Evolutionary conservation across 2,888 invertebrate genomes (phyloP).

Genomic region (Onthophagus sagittarius): DNA sequence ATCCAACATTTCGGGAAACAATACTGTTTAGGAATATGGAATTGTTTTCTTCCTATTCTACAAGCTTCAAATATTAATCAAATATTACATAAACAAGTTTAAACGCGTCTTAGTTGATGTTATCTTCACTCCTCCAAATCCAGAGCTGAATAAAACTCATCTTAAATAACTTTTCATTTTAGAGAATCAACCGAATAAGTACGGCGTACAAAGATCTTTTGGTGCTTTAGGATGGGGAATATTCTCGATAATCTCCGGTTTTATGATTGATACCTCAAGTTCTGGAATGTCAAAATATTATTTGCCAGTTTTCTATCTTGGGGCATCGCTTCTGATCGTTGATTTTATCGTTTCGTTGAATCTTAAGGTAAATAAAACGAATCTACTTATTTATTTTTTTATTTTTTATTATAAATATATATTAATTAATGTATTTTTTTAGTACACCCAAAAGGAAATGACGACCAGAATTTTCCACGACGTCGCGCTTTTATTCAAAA

Average conservation of each 20-base stretch:
- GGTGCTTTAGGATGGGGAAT: constrained; percentile 86
- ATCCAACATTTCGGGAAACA: too few species aligned
- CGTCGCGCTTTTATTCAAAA: constrained; percentile 62
- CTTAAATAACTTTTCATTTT: constrained; percentile 29
- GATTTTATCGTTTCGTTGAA: constrained; percentile 65
- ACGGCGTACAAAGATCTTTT: constrained; percentile 84
- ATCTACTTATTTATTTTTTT: neutral
- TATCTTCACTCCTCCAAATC: too few species aligned
- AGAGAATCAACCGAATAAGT: constrained; percentile 70
- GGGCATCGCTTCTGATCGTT: constrained; percentile 61
- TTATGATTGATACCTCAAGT: constrained; percentile 73
- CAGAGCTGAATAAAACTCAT: too few species aligned
- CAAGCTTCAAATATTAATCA: too few species aligned
- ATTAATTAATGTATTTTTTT: constrained; percentile 35
- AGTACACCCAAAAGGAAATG: constrained; percentile 63
- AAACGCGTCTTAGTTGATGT: too few species aligned
- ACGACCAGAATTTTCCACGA: constrained; percentile 67
- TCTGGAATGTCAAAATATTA: constrained; percentile 64
- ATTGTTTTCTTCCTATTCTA: too few species aligned
- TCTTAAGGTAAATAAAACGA: constrained; percentile 53
- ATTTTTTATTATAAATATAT: too few species aligned
- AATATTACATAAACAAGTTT: too few species aligned
- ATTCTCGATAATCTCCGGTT: constrained; percentile 70
- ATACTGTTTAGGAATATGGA: too few species aligned
- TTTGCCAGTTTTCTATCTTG: constrained; percentile 74